A percentile compares a stretch with the other conserved stretches of the same genome.
Evolutionary conservation across 2,797 vertebrate species (phyloP).

Genomic region (Parauchenoglanis ngamensis): DNA sequence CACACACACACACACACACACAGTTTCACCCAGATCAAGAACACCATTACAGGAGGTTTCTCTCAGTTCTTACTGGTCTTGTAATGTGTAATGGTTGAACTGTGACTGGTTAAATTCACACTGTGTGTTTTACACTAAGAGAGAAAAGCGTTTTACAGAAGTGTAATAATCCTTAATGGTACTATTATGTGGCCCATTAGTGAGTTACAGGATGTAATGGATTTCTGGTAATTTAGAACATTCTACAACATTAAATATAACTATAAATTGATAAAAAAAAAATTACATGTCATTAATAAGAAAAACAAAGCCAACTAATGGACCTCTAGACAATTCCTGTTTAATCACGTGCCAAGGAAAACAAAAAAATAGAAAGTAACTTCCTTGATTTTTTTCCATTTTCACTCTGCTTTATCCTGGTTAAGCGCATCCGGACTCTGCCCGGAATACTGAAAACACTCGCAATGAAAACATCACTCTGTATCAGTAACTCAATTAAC

Average conservation of each 20-base stretch:
- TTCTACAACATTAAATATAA: not conserved
- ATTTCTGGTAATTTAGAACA: not conserved
- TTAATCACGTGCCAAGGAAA: not conserved
- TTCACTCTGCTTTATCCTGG: not conserved
- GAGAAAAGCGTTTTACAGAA: not conserved
- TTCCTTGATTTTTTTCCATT: not conserved
- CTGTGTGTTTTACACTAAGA: not conserved
- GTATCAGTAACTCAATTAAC: not conserved
- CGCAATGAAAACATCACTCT: too few relatives aligned
- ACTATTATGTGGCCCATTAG: not conserved
- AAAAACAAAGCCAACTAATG: not conserved
- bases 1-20: conserved; percentile 13
- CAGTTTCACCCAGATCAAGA: not conserved
- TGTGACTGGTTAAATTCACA: not conserved
- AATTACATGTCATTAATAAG: not conserved
- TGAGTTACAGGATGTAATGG: not conserved
- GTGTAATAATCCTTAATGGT: too few relatives aligned
- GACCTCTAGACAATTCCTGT: not conserved
- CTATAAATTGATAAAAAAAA: not conserved
- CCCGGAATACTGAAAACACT: not conserved
- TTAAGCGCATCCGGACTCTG: not conserved
- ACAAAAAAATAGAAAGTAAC: not conserved
- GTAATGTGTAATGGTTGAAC: not conserved
- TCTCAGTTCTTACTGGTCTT: not conserved
- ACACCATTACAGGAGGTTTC: not conserved